A percentile compares a stretch with the other conserved stretches of the same genome.
phyloP scores from a whole-genome alignment of 2,797 vertebrate genomes.

The Micropoecilia bifurca region DNA sequence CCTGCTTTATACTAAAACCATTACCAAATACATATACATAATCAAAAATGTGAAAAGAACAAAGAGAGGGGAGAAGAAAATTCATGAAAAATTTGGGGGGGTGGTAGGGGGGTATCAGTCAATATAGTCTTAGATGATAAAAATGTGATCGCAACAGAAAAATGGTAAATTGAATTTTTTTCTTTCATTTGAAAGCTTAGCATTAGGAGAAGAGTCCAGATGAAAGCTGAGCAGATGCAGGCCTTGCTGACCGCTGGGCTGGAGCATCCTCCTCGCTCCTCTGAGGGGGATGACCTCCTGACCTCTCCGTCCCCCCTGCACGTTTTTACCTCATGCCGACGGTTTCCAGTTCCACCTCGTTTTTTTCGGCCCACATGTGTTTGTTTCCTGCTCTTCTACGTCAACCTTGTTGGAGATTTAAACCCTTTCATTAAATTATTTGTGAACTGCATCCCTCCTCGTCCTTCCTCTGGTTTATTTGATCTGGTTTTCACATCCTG shows the following conservation, averaged over 20 bases:
- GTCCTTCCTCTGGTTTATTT: slow-evolving; percentile 2
- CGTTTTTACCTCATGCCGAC: neutral
- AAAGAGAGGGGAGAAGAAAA: neutral
- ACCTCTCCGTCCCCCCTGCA: neutral
- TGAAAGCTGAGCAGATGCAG: neutral
- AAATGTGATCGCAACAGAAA: neutral
- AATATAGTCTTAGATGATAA: neutral
- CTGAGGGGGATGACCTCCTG: neutral
- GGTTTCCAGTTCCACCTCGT: neutral
- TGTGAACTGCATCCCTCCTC: slow-evolving; percentile 11
- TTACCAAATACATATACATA: too few species aligned
- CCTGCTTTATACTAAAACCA: too few species aligned
- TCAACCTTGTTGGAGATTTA: slow-evolving; percentile 1
- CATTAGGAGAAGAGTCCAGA: neutral
- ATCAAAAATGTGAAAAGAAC: too few species aligned
- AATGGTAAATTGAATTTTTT: neutral
- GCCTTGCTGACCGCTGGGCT: neutral
- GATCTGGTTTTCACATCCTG: slow-evolving; percentile 37
- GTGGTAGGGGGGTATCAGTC: too few species aligned
- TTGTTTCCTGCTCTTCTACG: neutral
- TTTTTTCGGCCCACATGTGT: neutral
- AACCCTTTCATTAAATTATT: neutral
- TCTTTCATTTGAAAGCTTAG: neutral
- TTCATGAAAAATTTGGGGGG: neutral
- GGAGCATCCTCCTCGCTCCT: neutral